Conservation (phyloP, 2,113 vertebrate genomes). For the Tyto alba region DNA sequence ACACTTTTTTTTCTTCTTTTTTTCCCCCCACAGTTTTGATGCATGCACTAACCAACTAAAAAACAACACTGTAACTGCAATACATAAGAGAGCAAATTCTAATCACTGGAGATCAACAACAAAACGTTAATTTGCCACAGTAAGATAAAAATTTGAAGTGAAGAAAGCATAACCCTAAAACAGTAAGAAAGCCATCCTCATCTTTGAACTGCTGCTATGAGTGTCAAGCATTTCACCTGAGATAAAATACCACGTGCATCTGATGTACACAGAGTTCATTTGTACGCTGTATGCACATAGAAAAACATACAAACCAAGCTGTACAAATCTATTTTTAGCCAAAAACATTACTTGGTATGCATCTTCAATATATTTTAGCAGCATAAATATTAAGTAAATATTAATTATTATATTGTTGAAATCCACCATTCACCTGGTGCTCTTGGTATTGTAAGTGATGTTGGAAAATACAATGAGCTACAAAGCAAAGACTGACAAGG, state of each 20-base stretch:
- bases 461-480: not conserved
- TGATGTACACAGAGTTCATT: not conserved
- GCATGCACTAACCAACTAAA: not conserved
- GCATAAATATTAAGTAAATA: not conserved
- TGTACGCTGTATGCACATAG: not conserved
- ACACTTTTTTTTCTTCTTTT: not conserved
- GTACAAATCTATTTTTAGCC: not conserved
- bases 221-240: not conserved
- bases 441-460: not conserved
- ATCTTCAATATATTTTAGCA: not conserved
- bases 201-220: not conserved
- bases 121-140: not conserved
- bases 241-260: not conserved
- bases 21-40: not conserved
- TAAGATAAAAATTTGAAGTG: not conserved
- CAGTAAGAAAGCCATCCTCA: not conserved
- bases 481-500: not conserved
- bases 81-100: not conserved
- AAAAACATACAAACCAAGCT: not conserved
- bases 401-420: not conserved
- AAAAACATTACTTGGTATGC: not conserved
- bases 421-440: not conserved
- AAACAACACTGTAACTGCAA: not conserved
- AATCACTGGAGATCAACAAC: not conserved
- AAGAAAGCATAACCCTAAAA: not conserved